phyloP scores from a whole-genome alignment of 2,797 vertebrate species.

The Luscinia luscinia region DNA sequence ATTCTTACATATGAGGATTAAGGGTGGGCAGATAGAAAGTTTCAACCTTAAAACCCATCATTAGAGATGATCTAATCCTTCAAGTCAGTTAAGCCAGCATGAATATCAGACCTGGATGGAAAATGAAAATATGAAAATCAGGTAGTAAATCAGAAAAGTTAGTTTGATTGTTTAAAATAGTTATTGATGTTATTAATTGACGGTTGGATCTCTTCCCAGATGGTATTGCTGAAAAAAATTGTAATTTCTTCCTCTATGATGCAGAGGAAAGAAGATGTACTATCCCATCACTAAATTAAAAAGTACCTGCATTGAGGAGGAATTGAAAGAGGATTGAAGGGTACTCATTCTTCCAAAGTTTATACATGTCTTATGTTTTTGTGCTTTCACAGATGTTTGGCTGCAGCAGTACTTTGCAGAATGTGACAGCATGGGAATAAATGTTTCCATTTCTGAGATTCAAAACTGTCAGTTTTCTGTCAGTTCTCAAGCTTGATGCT shows the following conservation, averaged over 20 bases:
- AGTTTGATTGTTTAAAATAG: neutral
- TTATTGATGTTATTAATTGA: neutral
- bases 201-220: neutral
- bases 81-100: neutral
- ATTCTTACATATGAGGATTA: neutral
- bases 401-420: neutral
- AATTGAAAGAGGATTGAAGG: neutral
- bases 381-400: neutral
- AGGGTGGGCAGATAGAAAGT: neutral
- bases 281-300: neutral
- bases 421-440: neutral
- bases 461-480: neutral
- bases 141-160: neutral
- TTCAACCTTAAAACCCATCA: fast-evolving
- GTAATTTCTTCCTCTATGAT: neutral
- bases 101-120: neutral
- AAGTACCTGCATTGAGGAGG: neutral
- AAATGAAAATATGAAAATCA: neutral
- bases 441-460: neutral
- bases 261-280: neutral
- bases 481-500: neutral
- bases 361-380: neutral
- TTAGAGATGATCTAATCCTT: neutral
- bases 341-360: neutral
- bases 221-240: neutral